Evolutionary conservation across 2,797 vertebrate species (phyloP).

Genomic region (Lagodon rhomboides): DNA sequence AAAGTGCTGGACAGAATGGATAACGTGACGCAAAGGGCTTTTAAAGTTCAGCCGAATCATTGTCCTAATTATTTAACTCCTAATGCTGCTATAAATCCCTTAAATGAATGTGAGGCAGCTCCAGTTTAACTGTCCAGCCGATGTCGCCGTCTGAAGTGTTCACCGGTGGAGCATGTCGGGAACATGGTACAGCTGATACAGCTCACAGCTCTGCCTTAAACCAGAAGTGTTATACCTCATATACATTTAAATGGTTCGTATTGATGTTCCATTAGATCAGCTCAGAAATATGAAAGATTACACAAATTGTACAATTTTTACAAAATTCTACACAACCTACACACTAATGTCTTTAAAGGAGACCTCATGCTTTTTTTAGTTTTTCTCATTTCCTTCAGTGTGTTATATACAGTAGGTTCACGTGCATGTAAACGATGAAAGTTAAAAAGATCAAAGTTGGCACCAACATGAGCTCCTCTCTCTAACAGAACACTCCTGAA

Average conservation of each 20-base stretch:
- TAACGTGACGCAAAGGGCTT: conserved; percentile 49
- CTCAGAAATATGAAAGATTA: conserved; percentile 18
- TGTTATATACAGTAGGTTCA: no score
- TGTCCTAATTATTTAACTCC: conserved; percentile 64
- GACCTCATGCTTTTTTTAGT: no score
- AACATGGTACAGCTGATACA: conserved; percentile 11
- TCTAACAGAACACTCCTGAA: no score
- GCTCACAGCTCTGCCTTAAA: conserved; percentile 3
- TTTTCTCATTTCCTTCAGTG: no score
- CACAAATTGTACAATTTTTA: neutral
- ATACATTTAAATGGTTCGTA: conserved; percentile 16
- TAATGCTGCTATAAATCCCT: conserved; percentile 54
- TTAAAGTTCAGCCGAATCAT: conserved; percentile 60
- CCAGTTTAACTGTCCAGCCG: conserved; percentile 4
- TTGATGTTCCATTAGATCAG: conserved; percentile 27
- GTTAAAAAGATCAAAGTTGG: no score
- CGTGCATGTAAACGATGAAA: no score
- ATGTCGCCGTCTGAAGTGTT: conserved; percentile 4
- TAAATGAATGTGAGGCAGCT: conserved; percentile 29
- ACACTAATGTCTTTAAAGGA: no score
- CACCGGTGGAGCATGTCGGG: conserved; percentile 26
- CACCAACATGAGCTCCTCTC: no score
- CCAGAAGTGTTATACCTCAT: neutral
- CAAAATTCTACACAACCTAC: no score
- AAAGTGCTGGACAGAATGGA: conserved; percentile 30